phyloP scores from a whole-genome alignment of 2,113 vertebrate genomes.

The Oxyruncus cristatus region DNA sequence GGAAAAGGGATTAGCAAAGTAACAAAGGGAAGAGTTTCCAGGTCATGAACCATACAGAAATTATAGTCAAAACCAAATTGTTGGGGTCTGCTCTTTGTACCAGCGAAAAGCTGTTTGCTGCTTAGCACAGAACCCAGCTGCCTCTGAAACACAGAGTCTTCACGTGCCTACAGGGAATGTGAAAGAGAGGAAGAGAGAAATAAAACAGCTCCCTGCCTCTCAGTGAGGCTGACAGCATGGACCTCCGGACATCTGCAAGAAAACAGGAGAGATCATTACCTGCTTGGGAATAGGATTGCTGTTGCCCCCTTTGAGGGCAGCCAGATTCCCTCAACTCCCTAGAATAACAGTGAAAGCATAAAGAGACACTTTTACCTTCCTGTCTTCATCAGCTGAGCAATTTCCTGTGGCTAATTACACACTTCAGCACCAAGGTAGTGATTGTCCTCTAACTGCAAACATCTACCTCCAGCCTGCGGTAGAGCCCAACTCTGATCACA shows the following conservation, averaged over 20 bases:
- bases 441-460: background rate
- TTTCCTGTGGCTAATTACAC: slow-evolving; percentile 12
- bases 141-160: background rate
- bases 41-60: background rate
- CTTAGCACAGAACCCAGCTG: background rate
- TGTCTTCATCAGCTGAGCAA: slow-evolving; percentile 17
- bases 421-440: slow-evolving; percentile 1
- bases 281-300: background rate
- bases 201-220: background rate
- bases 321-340: background rate
- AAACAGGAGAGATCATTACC: background rate
- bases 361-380: slow-evolving; percentile 13
- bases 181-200: background rate
- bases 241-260: background rate
- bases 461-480: background rate
- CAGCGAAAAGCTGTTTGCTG: background rate
- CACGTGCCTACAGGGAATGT: background rate
- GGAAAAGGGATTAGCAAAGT: background rate
- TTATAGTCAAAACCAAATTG: background rate
- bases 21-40: slow-evolving; percentile 10
- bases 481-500: background rate
- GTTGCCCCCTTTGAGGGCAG: background rate
- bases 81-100: background rate
- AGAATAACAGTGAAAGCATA: background rate
- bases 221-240: background rate